A percentile compares a stretch with the other conserved stretches of the same genome.
phyloP scores from a whole-genome alignment of 2,797 vertebrate species.

The Pipistrellus nathusii region DNA sequence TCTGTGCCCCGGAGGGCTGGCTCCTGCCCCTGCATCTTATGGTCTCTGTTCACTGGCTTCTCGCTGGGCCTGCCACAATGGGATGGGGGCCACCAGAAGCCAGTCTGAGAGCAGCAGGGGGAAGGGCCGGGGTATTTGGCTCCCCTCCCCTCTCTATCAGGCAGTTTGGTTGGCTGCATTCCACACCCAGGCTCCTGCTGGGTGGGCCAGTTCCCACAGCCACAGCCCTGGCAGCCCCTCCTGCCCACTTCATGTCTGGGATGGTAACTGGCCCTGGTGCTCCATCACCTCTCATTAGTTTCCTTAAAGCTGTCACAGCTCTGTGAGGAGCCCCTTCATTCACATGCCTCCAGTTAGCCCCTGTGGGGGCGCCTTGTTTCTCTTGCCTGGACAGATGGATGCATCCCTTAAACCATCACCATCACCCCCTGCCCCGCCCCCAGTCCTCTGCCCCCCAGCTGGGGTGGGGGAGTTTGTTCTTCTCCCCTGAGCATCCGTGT shows the following conservation, averaged over 20 bases:
- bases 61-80: not conserved
- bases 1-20: not conserved
- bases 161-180: not conserved
- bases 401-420: not conserved
- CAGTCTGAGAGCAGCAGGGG: not conserved
- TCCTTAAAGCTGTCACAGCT: not conserved
- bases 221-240: not conserved
- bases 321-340: slow-evolving; percentile 47
- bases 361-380: not conserved
- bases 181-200: not conserved
- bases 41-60: not conserved
- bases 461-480: not conserved
- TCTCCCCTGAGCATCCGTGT: not conserved
- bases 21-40: not conserved
- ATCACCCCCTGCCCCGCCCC: not conserved
- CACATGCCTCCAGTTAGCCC: not conserved
- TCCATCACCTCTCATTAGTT: not conserved
- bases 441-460: not conserved
- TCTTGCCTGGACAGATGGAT: not conserved
- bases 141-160: not conserved
- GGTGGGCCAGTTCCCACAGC: not conserved
- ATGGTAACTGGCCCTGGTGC: not conserved
- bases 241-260: not conserved
- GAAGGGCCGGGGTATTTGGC: too few species aligned
- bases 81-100: not conserved